Conservation (phyloP, 2,113 vertebrate species). For the Sinosuthora webbiana region DNA sequence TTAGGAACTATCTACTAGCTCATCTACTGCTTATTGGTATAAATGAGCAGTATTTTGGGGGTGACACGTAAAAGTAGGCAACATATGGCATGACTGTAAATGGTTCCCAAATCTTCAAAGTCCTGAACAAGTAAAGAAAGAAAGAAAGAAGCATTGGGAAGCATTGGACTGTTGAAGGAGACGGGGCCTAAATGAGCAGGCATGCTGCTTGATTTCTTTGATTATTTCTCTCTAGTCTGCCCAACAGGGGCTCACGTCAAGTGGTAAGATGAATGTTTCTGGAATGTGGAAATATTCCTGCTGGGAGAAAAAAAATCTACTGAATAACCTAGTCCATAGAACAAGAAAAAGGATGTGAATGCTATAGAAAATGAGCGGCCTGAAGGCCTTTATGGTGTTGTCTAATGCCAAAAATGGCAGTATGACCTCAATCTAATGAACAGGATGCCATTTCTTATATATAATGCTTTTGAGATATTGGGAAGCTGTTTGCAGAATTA, state of each 20-base stretch:
- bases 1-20: conserved; percentile 66
- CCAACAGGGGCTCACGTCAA: background rate
- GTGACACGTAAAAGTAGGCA: conserved; percentile 46
- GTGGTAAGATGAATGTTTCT: background rate
- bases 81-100: background rate
- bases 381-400: background rate
- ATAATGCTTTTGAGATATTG: background rate
- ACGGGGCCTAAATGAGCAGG: background rate
- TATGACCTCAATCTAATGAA: background rate
- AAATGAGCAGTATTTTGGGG: conserved; percentile 59
- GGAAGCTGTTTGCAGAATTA: background rate
- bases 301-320: background rate
- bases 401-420: background rate
- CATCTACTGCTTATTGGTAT: conserved; percentile 74
- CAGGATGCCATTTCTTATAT: background rate
- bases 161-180: background rate
- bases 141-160: background rate
- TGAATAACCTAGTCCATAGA: background rate
- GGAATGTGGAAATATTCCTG: background rate
- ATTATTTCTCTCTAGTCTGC: background rate
- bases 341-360: background rate
- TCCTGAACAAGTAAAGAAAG: background rate
- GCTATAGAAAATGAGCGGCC: background rate
- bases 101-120: background rate
- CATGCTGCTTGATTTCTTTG: background rate